phyloP scores from a whole-genome alignment of 1,140 invertebrate species.

The Orussus abietinus region DNA sequence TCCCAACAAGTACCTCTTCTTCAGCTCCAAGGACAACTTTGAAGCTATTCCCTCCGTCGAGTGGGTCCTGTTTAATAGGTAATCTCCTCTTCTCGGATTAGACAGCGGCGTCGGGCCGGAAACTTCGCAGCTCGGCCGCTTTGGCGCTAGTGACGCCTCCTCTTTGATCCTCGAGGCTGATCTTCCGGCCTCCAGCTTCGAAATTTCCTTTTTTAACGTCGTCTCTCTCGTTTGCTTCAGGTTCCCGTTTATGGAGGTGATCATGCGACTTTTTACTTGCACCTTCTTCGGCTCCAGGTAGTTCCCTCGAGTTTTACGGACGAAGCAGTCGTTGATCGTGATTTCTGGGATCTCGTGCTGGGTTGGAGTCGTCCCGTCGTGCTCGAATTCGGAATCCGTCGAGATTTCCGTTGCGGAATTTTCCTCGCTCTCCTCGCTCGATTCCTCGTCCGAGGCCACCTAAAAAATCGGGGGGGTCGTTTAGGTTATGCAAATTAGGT shows the following conservation, averaged over 20 bases:
- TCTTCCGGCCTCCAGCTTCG: slow-evolving; percentile 48
- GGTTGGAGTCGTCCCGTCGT: slow-evolving; percentile 70
- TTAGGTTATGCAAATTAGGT: background rate
- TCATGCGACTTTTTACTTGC: slow-evolving; percentile 55
- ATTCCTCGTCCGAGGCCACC: slow-evolving; percentile 68
- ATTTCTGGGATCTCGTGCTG: slow-evolving; percentile 63
- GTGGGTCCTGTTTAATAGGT: slow-evolving; percentile 73
- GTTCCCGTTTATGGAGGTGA: slow-evolving; percentile 44
- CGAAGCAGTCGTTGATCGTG: slow-evolving; percentile 60
- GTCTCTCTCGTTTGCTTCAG: slow-evolving; percentile 22
- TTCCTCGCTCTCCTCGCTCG: slow-evolving; percentile 64
- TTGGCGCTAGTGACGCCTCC: slow-evolving; percentile 3
- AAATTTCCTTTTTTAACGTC: slow-evolving; percentile 16
- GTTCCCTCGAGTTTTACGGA: slow-evolving; percentile 52
- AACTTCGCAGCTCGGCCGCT: background rate
- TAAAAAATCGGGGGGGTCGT: slow-evolving; percentile 44
- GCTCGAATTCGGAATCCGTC: slow-evolving; percentile 86
- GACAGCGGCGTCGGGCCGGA: slow-evolving; percentile 36
- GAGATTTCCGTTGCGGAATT: slow-evolving; percentile 87
- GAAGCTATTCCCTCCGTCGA: slow-evolving; percentile 83
- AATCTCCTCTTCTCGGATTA: slow-evolving; percentile 64
- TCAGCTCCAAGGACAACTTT: slow-evolving; percentile 78
- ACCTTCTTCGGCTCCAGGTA: slow-evolving; percentile 57
- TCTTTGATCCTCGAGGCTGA: slow-evolving; percentile 1
- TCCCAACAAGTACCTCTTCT: slow-evolving; percentile 76